Percentiles rank a stretch among this genome's conserved stretches.
phyloP scores from a whole-genome alignment of 2,113 vertebrate genomes.

The Malaclemys terrapin region DNA sequence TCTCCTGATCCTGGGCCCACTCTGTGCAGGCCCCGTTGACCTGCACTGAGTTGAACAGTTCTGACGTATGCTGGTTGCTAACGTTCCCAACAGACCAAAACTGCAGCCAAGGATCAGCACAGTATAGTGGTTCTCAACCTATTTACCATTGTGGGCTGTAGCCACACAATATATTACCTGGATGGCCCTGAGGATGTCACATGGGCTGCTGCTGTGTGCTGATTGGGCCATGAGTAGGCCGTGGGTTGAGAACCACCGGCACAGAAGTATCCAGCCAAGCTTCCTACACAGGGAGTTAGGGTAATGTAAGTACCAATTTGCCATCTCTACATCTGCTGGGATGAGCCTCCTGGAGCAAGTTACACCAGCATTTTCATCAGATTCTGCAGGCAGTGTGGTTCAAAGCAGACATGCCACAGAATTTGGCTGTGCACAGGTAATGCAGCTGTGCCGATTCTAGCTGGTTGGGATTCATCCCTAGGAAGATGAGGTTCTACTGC shows the following conservation, averaged over 20 bases:
- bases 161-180: no score
- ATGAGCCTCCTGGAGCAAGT: neutral
- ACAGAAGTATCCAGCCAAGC: neutral
- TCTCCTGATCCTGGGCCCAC: conserved; percentile 9
- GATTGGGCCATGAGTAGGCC: no score
- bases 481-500: neutral
- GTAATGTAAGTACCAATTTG: neutral
- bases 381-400: neutral
- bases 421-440: rapidly evolving
- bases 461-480: neutral
- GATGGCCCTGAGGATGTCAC: no score
- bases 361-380: neutral
- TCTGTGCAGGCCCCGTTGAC: neutral
- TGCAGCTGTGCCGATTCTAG: neutral
- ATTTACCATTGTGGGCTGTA: no score
- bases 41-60: neutral
- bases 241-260: no score
- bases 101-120: neutral
- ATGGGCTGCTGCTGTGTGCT: no score
- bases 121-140: no score
- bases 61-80: conserved; percentile 32
- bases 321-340: neutral
- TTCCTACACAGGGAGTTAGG: neutral
- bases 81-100: conserved; percentile 11
- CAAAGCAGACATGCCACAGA: rapidly evolving